These are phyloP conservation scores for Ageneiosus marmoratus DNA, from an alignment of 2,113 vertebrate genomes.

Conservation along the genomic window DNA sequence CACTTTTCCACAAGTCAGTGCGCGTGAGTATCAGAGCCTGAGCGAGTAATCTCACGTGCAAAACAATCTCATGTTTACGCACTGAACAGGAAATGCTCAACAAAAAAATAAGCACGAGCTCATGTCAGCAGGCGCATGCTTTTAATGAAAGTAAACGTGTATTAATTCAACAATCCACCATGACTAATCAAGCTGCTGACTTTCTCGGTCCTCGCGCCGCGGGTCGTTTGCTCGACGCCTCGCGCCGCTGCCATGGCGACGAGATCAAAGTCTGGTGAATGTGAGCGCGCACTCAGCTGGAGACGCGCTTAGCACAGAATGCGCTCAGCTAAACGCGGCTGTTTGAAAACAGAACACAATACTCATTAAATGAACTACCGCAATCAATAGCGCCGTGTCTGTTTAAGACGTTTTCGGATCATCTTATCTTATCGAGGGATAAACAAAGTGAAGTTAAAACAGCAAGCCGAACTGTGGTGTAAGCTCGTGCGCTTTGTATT, in stretches of 20 bases:
- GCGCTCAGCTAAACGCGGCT: background rate
- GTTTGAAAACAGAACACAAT: slow-evolving; percentile 14
- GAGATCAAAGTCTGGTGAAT: slow-evolving; percentile 40
- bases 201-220: background rate
- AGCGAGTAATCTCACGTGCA: background rate
- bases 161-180: background rate
- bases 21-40: background rate
- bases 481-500: background rate
- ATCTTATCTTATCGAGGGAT: slow-evolving; percentile 41
- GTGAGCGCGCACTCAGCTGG: slow-evolving; percentile 23
- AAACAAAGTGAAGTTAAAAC: background rate
- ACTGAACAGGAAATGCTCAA: background rate
- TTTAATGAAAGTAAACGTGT: background rate
- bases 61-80: background rate
- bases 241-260: slow-evolving; percentile 46
- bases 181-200: slow-evolving; percentile 1
- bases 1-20: background rate
- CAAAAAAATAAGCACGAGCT: background rate
- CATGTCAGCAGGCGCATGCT: background rate
- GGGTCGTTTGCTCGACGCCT: slow-evolving; percentile 25
- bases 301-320: slow-evolving; percentile 18
- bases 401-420: slow-evolving; percentile 2
- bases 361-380: slow-evolving; percentile 19
- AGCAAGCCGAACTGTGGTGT: background rate
- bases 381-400: background rate